A percentile compares a stretch with the other conserved stretches of the same genome.
phyloP scores from a whole-genome alignment of 2,113 vertebrate genomes.

The Nesogale talazaci region DNA sequence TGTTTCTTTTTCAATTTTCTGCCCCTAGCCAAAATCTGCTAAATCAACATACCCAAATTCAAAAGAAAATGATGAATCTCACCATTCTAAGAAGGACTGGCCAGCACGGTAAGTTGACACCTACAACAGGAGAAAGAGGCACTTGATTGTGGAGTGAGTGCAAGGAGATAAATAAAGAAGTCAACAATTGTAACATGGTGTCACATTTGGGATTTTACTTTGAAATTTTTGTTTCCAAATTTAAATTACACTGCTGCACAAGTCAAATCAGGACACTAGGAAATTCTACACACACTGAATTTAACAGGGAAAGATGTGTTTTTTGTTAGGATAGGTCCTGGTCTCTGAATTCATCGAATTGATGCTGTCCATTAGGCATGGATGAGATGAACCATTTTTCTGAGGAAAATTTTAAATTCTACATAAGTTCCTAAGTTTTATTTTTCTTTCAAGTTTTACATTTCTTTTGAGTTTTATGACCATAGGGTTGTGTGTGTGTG shows the following conservation, averaged over 20 bases:
- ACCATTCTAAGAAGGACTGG: constrained; percentile 89
- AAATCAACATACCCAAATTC: constrained; percentile 88
- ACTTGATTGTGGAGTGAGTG: not conserved
- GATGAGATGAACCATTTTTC: not conserved
- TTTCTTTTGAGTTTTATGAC: not conserved
- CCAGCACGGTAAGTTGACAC: constrained; percentile 87
- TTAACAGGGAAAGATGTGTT: not conserved
- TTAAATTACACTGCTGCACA: not conserved
- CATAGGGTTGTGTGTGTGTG: not conserved
- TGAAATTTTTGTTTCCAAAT: not conserved
- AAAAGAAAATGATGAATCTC: constrained; percentile 89
- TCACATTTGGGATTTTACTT: not conserved
- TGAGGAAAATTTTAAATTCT: constrained; percentile 22
- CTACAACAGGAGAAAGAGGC: not conserved
- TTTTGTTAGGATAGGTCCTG: constrained; percentile 14
- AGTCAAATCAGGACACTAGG: not conserved
- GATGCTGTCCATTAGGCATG: not conserved
- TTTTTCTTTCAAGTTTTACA: not conserved
- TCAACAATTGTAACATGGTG: not conserved
- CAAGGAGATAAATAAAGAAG: not conserved
- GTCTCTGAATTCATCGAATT: not conserved
- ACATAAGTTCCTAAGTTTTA: constrained; percentile 16
- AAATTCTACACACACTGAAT: not conserved
- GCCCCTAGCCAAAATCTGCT: constrained; percentile 57
- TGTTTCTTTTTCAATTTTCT: not conserved